Conservation (phyloP, 2,888 invertebrate genomes). For the Pecten maximus region DNA sequence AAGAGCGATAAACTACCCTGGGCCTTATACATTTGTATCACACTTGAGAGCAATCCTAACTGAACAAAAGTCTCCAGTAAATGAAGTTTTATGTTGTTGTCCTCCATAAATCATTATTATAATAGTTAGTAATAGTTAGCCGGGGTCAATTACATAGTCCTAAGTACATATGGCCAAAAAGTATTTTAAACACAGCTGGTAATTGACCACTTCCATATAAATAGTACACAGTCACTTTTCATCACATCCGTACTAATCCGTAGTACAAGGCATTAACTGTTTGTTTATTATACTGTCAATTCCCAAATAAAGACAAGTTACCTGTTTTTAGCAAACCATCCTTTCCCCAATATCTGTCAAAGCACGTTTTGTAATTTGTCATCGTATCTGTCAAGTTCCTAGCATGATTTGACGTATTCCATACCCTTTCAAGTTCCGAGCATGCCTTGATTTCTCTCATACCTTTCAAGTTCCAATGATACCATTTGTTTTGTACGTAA, state of each 20-base stretch:
- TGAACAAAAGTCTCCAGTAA: background rate
- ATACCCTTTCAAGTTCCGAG: background rate
- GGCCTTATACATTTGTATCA: background rate
- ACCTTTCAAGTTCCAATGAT: background rate
- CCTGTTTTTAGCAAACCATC: background rate
- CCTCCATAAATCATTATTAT: background rate
- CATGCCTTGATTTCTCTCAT: background rate
- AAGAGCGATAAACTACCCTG: background rate
- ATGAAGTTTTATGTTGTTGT: background rate
- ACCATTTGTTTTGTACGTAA: too few species aligned
- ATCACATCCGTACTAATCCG: background rate
- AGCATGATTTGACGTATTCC: background rate
- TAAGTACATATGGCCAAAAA: background rate
- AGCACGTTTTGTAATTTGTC: background rate
- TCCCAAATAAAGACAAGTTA: background rate
- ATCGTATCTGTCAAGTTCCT: background rate
- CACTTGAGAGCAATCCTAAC: background rate
- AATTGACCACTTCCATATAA: slow-evolving; percentile 23
- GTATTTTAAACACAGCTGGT: background rate
- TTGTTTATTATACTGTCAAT: background rate
- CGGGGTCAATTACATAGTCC: background rate
- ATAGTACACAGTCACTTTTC: background rate
- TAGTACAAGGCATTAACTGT: background rate
- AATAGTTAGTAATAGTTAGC: background rate
- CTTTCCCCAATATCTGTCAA: background rate